A percentile compares a stretch with the other conserved stretches of the same genome.
Conservation (phyloP, 2,888 invertebrate genomes). For the Diarsia dahlii region DNA sequence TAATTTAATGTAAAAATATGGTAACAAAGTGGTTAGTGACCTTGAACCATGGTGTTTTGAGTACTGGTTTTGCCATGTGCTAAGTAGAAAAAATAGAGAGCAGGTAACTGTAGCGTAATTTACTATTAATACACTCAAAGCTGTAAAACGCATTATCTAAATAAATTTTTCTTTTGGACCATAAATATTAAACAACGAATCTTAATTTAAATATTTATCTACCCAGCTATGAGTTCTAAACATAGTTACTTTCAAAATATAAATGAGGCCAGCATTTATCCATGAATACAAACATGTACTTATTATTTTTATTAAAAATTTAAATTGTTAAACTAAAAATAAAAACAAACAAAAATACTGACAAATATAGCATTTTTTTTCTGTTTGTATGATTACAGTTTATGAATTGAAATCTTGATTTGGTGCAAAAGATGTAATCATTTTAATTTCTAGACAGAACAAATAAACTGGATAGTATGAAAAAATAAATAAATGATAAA, state of each 20-base stretch:
- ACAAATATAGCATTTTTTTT: neutral
- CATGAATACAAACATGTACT: neutral
- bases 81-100: constrained; percentile 12
- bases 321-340: neutral
- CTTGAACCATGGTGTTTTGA: constrained; percentile 56
- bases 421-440: neutral
- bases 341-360: neutral
- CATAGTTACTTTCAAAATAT: neutral
- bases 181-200: neutral
- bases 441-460: neutral
- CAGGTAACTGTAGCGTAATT: constrained; percentile 19
- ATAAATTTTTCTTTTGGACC: neutral
- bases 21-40: constrained; percentile 45
- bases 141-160: neutral
- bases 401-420: neutral
- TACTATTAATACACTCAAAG: neutral
- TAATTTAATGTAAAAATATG: constrained; percentile 5
- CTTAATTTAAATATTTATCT: neutral
- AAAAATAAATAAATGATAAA: neutral
- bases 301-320: neutral
- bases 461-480: neutral
- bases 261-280: neutral
- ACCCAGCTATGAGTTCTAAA: neutral
- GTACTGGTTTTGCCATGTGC: constrained; percentile 50
- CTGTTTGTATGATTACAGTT: neutral